Evolutionary conservation across 2,888 invertebrate genomes (phyloP).

Genomic region (Drosophila anomelani): DNA sequence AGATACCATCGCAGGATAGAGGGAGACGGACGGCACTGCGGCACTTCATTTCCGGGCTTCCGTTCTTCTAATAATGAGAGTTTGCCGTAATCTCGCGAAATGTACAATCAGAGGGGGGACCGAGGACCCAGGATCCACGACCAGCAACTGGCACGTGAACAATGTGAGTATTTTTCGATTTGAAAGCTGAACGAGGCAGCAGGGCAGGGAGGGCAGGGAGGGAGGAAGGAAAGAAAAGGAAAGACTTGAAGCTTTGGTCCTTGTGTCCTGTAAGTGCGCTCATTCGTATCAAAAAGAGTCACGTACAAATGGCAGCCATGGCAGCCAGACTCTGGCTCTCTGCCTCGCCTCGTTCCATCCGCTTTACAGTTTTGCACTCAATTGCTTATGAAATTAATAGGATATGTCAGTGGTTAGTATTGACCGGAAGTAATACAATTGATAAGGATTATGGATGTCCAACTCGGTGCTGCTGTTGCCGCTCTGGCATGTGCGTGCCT

Average conservation of each 20-base stretch:
- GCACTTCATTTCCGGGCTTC: constrained; percentile 80
- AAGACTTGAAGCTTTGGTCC: constrained; percentile 14
- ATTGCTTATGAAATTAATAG: constrained; percentile 81
- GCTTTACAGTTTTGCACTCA: constrained; percentile 80
- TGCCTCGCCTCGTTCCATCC: constrained; percentile 32
- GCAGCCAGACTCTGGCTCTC: constrained; percentile 34
- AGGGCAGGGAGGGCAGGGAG: neutral
- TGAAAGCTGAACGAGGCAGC: constrained; percentile 15
- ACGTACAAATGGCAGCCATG: constrained; percentile 59
- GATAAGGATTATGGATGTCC: constrained; percentile 76
- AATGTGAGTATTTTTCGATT: constrained; percentile 71
- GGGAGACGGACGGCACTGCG: constrained; percentile 37
- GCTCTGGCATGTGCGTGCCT: constrained; percentile 52
- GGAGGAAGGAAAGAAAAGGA: constrained; percentile 6
- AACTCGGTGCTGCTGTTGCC: constrained; percentile 28
- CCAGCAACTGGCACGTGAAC: constrained; percentile 68
- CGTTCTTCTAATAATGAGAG: constrained; percentile 78
- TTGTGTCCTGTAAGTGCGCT: constrained; percentile 69
- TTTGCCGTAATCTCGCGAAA: constrained; percentile 77
- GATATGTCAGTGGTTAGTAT: constrained; percentile 80
- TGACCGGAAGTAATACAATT: constrained; percentile 81
- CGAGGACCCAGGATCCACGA: neutral
- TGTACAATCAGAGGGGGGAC: constrained; percentile 60
- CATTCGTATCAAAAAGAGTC: constrained; percentile 76
- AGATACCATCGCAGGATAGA: neutral